These are phyloP conservation scores for Sinhomidia bicolor DNA, from an alignment of 2,888 invertebrate species.

Conservation along the genomic window DNA sequence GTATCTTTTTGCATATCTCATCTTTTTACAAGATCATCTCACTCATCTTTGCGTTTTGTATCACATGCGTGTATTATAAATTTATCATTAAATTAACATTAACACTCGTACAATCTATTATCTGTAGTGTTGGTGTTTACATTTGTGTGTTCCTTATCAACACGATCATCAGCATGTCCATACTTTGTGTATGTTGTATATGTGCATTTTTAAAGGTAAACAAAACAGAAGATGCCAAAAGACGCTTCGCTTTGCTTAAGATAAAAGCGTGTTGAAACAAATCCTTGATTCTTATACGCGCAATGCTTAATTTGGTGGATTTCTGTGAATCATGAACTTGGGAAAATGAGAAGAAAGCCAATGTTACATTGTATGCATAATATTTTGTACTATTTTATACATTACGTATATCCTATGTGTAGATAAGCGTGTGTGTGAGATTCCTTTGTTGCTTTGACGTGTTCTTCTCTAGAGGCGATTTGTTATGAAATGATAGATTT, in stretches of 20 bases:
- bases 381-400: not conserved
- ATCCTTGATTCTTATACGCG: not conserved
- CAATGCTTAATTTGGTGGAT: not conserved
- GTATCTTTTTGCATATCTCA: not conserved
- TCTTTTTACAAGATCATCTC: no score
- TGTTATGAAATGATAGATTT: conserved; percentile 36
- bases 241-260: not conserved
- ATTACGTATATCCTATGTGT: not conserved
- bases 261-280: not conserved
- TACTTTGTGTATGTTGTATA: no score
- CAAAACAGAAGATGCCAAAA: conserved; percentile 19
- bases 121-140: not conserved
- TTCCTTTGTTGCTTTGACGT: conserved; percentile 42
- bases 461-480: not conserved
- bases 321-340: conserved; percentile 54
- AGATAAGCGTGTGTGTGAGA: not conserved
- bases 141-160: not conserved
- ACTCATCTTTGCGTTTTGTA: not conserved
- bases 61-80: not conserved
- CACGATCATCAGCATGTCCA: not conserved
- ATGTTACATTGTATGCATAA: not conserved
- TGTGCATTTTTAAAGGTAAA: conserved; percentile 45
- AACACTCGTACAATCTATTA: no score
- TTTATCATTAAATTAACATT: not conserved
- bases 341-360: conserved; percentile 32